Base-by-base conservation (phyloP, 2,888 invertebrate genomes). In the Pyrochroa serraticornis region DNA sequence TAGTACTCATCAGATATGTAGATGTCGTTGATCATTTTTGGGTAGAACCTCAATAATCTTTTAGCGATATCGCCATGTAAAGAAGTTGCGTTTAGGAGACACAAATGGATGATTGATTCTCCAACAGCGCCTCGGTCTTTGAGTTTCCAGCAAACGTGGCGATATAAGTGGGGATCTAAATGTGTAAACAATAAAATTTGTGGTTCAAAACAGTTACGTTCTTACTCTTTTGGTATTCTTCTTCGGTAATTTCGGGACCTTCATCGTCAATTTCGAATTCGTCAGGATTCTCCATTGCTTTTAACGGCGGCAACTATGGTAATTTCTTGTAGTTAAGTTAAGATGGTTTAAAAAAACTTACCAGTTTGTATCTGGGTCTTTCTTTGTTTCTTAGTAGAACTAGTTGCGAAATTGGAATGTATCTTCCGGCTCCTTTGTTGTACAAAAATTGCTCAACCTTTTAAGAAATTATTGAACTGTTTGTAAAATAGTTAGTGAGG, bases 1-100 rank as follows among this genome's bases (percentile, higher is more conserved):
- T 96, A 99, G 78, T 97, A 98, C 79, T 98, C 98, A 73, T 98
- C 98, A 44, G 91, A 90, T 81, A 95, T 90, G 79, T 97, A 98
- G 67, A 96, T 91, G 75, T 99, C 98, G 75, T 96, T 92, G 71
- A 98, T 94, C 12, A 99, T 85, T 75, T 94, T 95, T 0, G 99
- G 99, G 81, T 94, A 99, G 76, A 93, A 92, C 45, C 91, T 85
- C 6, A 98, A 81, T 22, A 99, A 82, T 54, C 97, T 82, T 79
- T 97, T 97, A 0, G 96, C 97, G 49, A 99, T 83, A 76, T 97
- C 97, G 1, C 93, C 93, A 75, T 97, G 92, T 41, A 96, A 82
- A 0, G 95, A 91, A 0, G 95, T 93, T 0, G 96, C 94, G 72
- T 94, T 93, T 22, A 98, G 82, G 52, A 98, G 82, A 75, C 98